Percentiles rank a stretch among this genome's conserved stretches.
Evolutionary conservation across 2,888 invertebrate genomes (phyloP).

Genomic region (Perdita meconis): DNA sequence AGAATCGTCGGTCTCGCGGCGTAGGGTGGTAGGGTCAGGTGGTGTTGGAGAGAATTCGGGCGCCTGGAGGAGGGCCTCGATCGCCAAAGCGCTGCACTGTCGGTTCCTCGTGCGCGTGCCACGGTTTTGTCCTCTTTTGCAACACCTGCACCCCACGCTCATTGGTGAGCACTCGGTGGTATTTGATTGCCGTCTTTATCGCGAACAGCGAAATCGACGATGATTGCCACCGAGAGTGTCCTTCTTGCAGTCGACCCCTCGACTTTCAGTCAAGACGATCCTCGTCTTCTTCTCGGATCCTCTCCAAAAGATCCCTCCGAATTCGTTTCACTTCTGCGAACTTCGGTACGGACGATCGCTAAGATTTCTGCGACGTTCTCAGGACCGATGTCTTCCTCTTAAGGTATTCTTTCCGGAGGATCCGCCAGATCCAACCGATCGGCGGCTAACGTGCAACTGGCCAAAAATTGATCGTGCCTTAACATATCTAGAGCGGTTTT

Average conservation of each 20-base stretch:
- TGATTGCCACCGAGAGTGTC: slow-evolving; percentile 36
- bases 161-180: slow-evolving; percentile 76
- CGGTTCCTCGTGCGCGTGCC: slow-evolving; percentile 76
- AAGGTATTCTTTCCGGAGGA: not conserved
- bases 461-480: slow-evolving; percentile 62
- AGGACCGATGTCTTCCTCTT: not conserved
- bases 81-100: slow-evolving; percentile 72
- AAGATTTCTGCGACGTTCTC: not conserved
- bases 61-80: slow-evolving; percentile 58
- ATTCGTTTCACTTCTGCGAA: not conserved
- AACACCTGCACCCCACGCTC: slow-evolving; percentile 74
- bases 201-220: slow-evolving; percentile 58
- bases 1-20: slow-evolving; percentile 28
- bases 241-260: not conserved
- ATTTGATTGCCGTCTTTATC: slow-evolving; percentile 72
- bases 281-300: too few species aligned
- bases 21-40: slow-evolving; percentile 29
- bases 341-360: not conserved
- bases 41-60: slow-evolving; percentile 36
- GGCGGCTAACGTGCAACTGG: slow-evolving; percentile 56
- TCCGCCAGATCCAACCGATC: slow-evolving; percentile 44
- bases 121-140: slow-evolving; percentile 75
- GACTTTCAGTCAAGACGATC: not conserved
- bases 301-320: not conserved
- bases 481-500: slow-evolving; percentile 55